Evolutionary conservation across 2,888 invertebrate genomes (phyloP).

Genomic region (Amiota mariae): DNA sequence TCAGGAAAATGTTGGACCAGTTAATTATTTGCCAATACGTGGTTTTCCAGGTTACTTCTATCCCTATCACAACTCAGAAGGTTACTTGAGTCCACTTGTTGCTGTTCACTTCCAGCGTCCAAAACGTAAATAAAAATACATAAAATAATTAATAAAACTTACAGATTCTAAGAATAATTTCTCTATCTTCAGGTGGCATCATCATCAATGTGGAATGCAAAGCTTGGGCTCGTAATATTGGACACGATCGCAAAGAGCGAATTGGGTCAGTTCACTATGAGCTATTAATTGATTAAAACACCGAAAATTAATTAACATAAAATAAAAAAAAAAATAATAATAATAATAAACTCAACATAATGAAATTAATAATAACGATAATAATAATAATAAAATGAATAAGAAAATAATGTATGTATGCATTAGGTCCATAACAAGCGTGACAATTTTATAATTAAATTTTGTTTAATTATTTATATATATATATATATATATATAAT

Average conservation of each 20-base stretch:
- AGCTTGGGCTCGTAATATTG: conserved; percentile 82
- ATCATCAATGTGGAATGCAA: conserved; percentile 81
- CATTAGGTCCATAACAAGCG: no score
- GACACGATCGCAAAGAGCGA: conserved; percentile 80
- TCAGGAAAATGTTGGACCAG: conserved; percentile 90
- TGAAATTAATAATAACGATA: neutral
- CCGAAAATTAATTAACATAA: neutral
- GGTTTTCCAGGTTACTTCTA: conserved; percentile 93
- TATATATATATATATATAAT: no score
- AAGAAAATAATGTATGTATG: neutral
- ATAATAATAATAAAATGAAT: neutral
- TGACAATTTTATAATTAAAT: no score
- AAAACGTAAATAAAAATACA: conserved; percentile 78
- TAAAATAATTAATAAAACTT: neutral
- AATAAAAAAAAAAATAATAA: neutral
- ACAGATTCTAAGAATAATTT: no score
- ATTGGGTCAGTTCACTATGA: conserved; percentile 84
- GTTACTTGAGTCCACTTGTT: conserved; percentile 90
- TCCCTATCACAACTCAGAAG: conserved; percentile 89
- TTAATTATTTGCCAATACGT: conserved; percentile 85
- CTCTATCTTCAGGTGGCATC: conserved; percentile 74
- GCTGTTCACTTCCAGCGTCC: conserved; percentile 90
- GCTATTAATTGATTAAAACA: conserved; percentile 75
- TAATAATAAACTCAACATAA: conserved; percentile 7
- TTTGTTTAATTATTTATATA: no score